phyloP scores from a whole-genome alignment of 2,888 invertebrate genomes.

The Cabera pusaria region DNA sequence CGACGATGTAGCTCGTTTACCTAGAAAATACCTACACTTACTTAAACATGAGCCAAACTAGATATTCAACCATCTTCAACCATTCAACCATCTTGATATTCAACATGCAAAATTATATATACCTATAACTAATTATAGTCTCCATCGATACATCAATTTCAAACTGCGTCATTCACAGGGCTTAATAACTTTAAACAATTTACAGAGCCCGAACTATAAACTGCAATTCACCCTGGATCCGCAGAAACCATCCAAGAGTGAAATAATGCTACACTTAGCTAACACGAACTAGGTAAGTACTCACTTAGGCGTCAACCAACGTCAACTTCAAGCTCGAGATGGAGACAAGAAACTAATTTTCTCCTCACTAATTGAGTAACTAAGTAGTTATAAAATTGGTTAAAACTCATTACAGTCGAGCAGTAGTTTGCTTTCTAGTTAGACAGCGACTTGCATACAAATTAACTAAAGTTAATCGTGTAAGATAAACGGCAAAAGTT shows the following conservation, averaged over 20 bases:
- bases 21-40: too few species aligned
- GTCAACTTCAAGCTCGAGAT: constrained; percentile 15
- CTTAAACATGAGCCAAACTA: too few species aligned
- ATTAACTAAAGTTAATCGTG: constrained; percentile 16
- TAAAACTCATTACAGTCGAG: constrained; percentile 52
- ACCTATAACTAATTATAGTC: too few species aligned
- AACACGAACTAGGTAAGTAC: constrained; percentile 3
- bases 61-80: too few species aligned
- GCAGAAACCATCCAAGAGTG: constrained; percentile 4
- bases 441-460: constrained; percentile 22
- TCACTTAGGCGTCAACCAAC: constrained; percentile 14
- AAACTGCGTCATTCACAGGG: too few species aligned
- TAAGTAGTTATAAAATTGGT: constrained; percentile 49
- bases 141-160: too few species aligned
- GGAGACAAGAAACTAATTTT: constrained; percentile 46
- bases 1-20: too few species aligned
- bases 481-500: constrained; percentile 5
- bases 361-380: constrained; percentile 46
- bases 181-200: too few species aligned
- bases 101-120: too few species aligned
- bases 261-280: constrained; percentile 15
- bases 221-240: constrained; percentile 6
- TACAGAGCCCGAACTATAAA: neutral
- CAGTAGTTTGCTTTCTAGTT: constrained; percentile 32
- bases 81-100: too few species aligned